Evolutionary conservation across 2,113 vertebrate species (phyloP).

Genomic region (Herpetotheres cachinnans): DNA sequence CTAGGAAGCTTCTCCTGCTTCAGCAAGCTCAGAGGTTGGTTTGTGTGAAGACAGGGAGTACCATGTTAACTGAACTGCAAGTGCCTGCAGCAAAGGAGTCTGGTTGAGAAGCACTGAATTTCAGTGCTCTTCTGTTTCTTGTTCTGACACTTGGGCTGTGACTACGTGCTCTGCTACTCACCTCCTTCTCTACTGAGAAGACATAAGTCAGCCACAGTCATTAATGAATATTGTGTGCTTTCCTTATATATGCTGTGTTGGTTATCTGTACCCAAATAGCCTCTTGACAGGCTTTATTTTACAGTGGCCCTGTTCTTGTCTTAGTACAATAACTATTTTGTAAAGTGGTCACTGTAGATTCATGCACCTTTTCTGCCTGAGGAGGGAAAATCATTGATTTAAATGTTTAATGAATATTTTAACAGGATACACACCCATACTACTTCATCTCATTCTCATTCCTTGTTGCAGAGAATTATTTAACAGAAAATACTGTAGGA

Average conservation of each 20-base stretch:
- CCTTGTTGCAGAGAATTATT: not conserved
- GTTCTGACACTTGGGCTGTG: not conserved
- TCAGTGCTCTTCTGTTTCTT: not conserved
- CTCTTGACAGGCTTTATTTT: not conserved
- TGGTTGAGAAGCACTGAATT: not conserved
- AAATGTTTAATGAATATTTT: conserved; percentile 7
- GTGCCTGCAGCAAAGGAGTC: not conserved
- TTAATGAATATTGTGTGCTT: not conserved
- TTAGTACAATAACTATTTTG: not conserved
- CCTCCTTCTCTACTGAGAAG: not conserved
- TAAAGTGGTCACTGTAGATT: not conserved
- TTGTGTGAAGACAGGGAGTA: not conserved
- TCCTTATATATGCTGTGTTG: rapidly evolving
- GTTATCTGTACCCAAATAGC: not conserved
- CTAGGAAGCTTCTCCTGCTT: not conserved
- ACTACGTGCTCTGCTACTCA: not conserved
- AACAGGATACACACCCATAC: not conserved
- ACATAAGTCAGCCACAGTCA: rapidly evolving
- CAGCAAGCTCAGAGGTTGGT: not conserved
- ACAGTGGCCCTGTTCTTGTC: not conserved
- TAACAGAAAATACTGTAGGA: not conserved
- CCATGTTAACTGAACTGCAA: not conserved
- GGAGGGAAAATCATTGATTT: not conserved
- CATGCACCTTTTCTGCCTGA: not conserved
- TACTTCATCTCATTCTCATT: not conserved